A percentile compares a stretch with the other conserved stretches of the same genome.
Evolutionary conservation across 1,140 invertebrate genomes (phyloP).

Genomic region (Lineus longissimus): DNA sequence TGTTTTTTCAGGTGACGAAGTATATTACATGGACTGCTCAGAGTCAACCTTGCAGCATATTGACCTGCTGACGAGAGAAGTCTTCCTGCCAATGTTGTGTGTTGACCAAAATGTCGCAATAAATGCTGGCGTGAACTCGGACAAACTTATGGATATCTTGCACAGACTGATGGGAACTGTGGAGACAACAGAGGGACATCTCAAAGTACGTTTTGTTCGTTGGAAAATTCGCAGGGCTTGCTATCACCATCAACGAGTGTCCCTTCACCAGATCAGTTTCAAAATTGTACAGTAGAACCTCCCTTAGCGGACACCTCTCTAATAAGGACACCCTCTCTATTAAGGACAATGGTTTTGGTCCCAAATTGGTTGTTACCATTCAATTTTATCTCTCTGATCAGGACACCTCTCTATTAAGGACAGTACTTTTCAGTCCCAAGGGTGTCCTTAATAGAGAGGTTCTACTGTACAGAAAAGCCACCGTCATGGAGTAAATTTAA

Average conservation of each 20-base stretch:
- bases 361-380: too few relatives aligned
- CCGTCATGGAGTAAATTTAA: neutral
- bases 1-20: constrained; percentile 44
- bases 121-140: constrained; percentile 32
- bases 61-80: constrained; percentile 47
- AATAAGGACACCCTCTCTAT: too few relatives aligned
- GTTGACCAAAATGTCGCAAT: constrained; percentile 38
- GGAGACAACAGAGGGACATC: constrained; percentile 47
- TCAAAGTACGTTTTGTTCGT: constrained; percentile 31
- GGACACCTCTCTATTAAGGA: too few relatives aligned
- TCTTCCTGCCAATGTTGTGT: constrained; percentile 51
- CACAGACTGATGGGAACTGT: constrained; percentile 50
- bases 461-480: neutral
- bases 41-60: constrained; percentile 43
- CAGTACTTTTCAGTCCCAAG: too few relatives aligned
- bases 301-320: too few relatives aligned
- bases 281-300: too few relatives aligned
- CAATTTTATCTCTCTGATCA: too few relatives aligned
- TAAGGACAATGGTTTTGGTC: too few relatives aligned
- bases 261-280: neutral
- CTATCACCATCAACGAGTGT: too few relatives aligned
- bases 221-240: too few relatives aligned
- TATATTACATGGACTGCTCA: constrained; percentile 47
- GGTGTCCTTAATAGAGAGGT: too few relatives aligned
- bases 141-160: constrained; percentile 52